Conservation (phyloP, 2,113 vertebrate genomes). For the Anas platyrhynchos region DNA sequence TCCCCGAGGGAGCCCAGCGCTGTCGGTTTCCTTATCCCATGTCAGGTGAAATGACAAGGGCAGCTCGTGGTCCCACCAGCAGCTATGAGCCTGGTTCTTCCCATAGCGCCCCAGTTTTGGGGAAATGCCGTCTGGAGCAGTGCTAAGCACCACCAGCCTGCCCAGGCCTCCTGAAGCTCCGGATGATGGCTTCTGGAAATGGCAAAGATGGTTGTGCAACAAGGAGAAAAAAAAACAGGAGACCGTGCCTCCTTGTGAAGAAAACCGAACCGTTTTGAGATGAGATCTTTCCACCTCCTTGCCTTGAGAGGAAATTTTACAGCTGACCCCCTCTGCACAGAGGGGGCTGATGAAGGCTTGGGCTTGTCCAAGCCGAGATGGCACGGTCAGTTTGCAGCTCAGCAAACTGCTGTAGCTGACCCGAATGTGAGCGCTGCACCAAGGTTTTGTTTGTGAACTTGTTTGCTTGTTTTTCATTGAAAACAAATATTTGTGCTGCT, state of each 20-base stretch:
- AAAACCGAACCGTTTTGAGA: not conserved
- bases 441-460: not conserved
- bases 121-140: not conserved
- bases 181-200: not conserved
- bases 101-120: not conserved
- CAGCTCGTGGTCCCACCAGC: not conserved
- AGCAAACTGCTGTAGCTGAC: not conserved
- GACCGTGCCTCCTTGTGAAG: not conserved
- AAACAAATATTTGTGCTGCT: constrained; percentile 39
- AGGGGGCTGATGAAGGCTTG: not conserved
- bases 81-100: not conserved
- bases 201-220: not conserved
- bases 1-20: not conserved
- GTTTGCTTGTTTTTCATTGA: not conserved
- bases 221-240: not conserved
- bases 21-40: not conserved
- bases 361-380: not conserved
- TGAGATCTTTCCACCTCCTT: constrained; percentile 60
- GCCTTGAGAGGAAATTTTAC: constrained; percentile 49
- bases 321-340: constrained; percentile 32
- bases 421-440: not conserved
- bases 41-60: not conserved
- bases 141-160: rapidly evolving
- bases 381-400: not conserved
- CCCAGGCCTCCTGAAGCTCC: not conserved